Evolutionary conservation across 2,113 vertebrate genomes (phyloP).

Genomic region (Amblyopsis rosae): DNA sequence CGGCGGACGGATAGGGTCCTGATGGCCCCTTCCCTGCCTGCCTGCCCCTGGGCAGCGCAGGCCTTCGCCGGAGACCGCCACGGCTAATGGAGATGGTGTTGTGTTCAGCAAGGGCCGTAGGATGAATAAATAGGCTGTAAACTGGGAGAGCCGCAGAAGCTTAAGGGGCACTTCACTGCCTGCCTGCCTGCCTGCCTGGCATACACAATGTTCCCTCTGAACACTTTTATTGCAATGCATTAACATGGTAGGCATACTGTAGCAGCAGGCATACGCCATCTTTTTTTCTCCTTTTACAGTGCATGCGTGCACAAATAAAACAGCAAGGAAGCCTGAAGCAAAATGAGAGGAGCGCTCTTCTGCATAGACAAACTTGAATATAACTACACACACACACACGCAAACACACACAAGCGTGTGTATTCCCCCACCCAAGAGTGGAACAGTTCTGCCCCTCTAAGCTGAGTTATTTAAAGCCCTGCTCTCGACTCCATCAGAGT

Average conservation of each 20-base stretch:
- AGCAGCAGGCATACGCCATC: constrained; percentile 57
- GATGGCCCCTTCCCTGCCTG: constrained; percentile 61
- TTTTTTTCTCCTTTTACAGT: constrained; percentile 36
- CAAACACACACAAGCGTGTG: constrained; percentile 40
- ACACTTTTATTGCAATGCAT: constrained; percentile 65
- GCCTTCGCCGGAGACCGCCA: constrained; percentile 64
- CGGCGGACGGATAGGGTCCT: constrained; percentile 62
- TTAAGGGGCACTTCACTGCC: constrained; percentile 67
- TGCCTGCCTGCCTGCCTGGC: constrained; percentile 42
- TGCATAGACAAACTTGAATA: constrained; percentile 23
- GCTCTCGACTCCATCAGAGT: constrained; percentile 77
- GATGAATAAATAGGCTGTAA: constrained; percentile 73
- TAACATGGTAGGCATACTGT: constrained; percentile 55
- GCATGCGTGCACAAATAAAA: constrained; percentile 54
- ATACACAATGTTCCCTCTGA: constrained; percentile 54
- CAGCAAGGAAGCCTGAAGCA: constrained; percentile 47
- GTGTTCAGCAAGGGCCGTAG: constrained; percentile 59
- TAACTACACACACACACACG: constrained; percentile 51
- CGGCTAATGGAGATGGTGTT: constrained; percentile 70
- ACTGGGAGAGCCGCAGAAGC: constrained; percentile 67
- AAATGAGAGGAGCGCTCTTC: constrained; percentile 59
- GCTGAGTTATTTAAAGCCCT: constrained; percentile 82
- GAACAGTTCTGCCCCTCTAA: constrained; percentile 75
- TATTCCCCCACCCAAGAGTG: constrained; percentile 64
- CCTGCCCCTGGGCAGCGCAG: constrained; percentile 59